These are phyloP conservation scores for Cheilosia urbana DNA, from an alignment of 2,888 invertebrate species.

Conservation along the genomic window DNA sequence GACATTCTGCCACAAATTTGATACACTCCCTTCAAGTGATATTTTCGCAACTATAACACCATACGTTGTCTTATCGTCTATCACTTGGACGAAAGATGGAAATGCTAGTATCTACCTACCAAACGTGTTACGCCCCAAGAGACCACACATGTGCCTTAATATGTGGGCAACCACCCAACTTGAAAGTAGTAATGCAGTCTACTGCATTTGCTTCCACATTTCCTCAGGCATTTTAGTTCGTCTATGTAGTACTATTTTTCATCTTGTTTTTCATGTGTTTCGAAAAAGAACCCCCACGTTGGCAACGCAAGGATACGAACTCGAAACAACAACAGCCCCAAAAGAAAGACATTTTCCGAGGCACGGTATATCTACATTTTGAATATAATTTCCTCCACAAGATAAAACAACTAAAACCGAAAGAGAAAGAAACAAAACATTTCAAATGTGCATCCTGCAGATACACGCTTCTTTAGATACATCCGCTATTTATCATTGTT, in stretches of 20 bases:
- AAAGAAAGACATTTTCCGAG: slow-evolving; percentile 8
- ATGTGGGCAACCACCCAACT: slow-evolving; percentile 40
- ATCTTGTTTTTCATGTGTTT: slow-evolving; percentile 28
- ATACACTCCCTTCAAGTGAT: slow-evolving; percentile 34
- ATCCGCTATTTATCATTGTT: slow-evolving; percentile 67
- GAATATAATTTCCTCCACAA: slow-evolving; percentile 32
- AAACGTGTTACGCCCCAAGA: slow-evolving; percentile 2
- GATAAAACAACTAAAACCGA: slow-evolving; percentile 4
- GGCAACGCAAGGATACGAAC: slow-evolving; percentile 21
- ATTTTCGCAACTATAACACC: slow-evolving; percentile 36
- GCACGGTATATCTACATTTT: slow-evolving; percentile 35
- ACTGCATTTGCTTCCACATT: slow-evolving; percentile 65
- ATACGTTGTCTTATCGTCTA: slow-evolving; percentile 14
- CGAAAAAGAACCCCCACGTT: slow-evolving; percentile 22
- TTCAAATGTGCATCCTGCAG: slow-evolving; percentile 63
- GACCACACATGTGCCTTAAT: neutral
- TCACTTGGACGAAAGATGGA: slow-evolving; percentile 24
- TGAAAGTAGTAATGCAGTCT: slow-evolving; percentile 67
- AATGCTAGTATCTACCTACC: neutral
- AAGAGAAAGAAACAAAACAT: slow-evolving; percentile 29
- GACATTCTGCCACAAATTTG: slow-evolving; percentile 57
- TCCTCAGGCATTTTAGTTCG: slow-evolving; percentile 43
- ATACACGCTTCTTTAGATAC: slow-evolving; percentile 60
- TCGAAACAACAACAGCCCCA: slow-evolving; percentile 42
- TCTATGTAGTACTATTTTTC: slow-evolving; percentile 23